A percentile compares a stretch with the other conserved stretches of the same genome.
Conservation (phyloP, 1,140 invertebrate species). For the Vanessa tameamea region DNA sequence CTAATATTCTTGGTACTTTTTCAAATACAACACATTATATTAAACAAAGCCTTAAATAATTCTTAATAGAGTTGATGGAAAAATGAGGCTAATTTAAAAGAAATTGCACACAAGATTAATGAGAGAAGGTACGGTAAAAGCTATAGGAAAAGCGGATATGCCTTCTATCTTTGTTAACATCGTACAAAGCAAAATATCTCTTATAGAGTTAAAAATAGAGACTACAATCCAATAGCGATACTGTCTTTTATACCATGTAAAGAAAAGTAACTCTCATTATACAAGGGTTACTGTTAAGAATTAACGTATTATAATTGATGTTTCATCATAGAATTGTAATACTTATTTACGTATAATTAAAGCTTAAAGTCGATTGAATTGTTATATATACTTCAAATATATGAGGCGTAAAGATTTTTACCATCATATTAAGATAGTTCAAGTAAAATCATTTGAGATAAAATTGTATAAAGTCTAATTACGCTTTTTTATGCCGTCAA, state of each 20-base stretch:
- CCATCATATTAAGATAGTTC: constrained; percentile 22
- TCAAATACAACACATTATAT: background rate
- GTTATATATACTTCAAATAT: background rate
- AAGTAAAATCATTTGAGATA: constrained; percentile 21
- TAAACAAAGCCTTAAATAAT: background rate
- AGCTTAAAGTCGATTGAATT: background rate
- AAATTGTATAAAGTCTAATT: background rate
- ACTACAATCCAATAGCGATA: background rate
- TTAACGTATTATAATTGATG: background rate
- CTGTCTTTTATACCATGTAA: background rate
- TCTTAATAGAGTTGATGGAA: background rate
- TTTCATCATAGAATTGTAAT: background rate
- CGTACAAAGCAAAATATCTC: background rate
- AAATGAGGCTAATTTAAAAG: constrained; percentile 18
- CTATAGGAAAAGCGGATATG: constrained; percentile 28
- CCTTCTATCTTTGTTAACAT: background rate
- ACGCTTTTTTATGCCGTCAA: background rate
- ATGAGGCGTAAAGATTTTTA: constrained; percentile 31
- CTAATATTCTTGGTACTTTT: too few relatives aligned
- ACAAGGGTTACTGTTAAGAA: background rate
- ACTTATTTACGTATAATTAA: background rate
- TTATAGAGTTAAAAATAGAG: background rate
- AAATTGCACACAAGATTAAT: constrained; percentile 23
- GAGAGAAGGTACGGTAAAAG: constrained; percentile 27
- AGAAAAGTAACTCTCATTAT: constrained; percentile 9